These are phyloP conservation scores for Synanthedon formicaeformis DNA, from an alignment of 2,888 invertebrate species.

Conservation along the genomic window DNA sequence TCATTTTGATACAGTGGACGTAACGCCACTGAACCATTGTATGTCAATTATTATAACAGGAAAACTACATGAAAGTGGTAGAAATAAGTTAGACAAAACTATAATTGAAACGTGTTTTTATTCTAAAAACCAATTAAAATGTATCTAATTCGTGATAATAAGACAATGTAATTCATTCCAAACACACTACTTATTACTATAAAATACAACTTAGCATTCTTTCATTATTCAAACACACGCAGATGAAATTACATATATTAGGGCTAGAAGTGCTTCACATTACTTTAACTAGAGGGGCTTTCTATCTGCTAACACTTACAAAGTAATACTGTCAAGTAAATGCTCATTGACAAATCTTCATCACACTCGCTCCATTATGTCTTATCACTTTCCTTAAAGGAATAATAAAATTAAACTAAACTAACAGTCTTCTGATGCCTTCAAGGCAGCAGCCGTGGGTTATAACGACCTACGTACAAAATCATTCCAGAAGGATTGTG, in stretches of 20 bases:
- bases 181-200: slow-evolving; percentile 16
- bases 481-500: slow-evolving; percentile 94
- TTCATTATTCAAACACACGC: slow-evolving; percentile 37
- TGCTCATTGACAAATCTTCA: slow-evolving; percentile 45
- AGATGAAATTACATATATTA: slow-evolving; percentile 26
- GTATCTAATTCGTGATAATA: slow-evolving; percentile 1
- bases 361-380: slow-evolving; percentile 40
- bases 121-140: slow-evolving; percentile 7
- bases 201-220: slow-evolving; percentile 26
- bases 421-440: slow-evolving; percentile 57
- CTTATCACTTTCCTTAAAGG: slow-evolving; percentile 64
- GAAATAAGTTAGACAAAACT: neutral
- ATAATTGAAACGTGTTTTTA: slow-evolving; percentile 8
- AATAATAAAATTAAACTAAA: slow-evolving; percentile 56
- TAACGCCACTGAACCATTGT: too few species aligned
- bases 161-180: slow-evolving; percentile 1
- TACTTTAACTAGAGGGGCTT: slow-evolving; percentile 11
- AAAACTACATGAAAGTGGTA: neutral
- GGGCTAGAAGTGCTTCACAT: slow-evolving; percentile 8
- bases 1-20: too few species aligned
- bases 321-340: slow-evolving; percentile 66
- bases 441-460: slow-evolving; percentile 83
- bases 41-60: neutral
- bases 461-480: slow-evolving; percentile 88
- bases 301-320: slow-evolving; percentile 39